Evolutionary conservation across 2,113 vertebrate species (phyloP), one percentile per base, ranked within the genome.

Genomic region (Alethe castanea): DNA sequence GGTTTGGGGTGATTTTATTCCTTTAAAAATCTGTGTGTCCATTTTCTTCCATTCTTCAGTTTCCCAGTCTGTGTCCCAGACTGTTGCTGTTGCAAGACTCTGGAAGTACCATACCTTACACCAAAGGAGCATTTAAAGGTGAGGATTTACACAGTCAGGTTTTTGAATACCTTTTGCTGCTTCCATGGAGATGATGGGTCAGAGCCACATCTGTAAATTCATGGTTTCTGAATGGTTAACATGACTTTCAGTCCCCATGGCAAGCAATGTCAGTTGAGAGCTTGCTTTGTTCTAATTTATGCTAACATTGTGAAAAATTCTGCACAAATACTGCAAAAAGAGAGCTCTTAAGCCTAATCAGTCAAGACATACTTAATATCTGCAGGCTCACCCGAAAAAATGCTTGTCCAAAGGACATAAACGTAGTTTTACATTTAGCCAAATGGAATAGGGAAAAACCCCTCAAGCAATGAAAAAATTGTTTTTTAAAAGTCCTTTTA

Each of bases 261-360:
- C 62, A 90, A 88, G 60, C 48, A 74, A 19, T 29, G 45, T 42
- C 28, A 70, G 65, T 2, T 85, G 70, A 92, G 60, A 88, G 40
- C 28, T 65, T 80, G 20, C 59, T 81, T 94, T 67, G 38, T n/a
- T 85, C 33, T 74, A 93, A 86, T 92, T 96, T 92, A 86, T 64
- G 59, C 36, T 72, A 96, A 62, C 69, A 77, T 26, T 54, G 19
- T 53, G 66, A 93, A 92, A 90, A 80, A 74, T 23, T 94, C 70
- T 81, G 29, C 52, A 89, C 56, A 94, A 89, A 81, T 67, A 69
- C 45, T 53, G 40, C 70, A 85, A 65, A 95, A 85, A 50, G 17
- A 93, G 52, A 88, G 40, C 72, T 94, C 74, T 89, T 50, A 85
- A 88, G 47, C 62, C 73, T 87, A 90, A 87, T 90, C 45, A 90